These are phyloP conservation scores for Spilarctia lutea DNA, from an alignment of 2,888 invertebrate species.

Conservation along the genomic window DNA sequence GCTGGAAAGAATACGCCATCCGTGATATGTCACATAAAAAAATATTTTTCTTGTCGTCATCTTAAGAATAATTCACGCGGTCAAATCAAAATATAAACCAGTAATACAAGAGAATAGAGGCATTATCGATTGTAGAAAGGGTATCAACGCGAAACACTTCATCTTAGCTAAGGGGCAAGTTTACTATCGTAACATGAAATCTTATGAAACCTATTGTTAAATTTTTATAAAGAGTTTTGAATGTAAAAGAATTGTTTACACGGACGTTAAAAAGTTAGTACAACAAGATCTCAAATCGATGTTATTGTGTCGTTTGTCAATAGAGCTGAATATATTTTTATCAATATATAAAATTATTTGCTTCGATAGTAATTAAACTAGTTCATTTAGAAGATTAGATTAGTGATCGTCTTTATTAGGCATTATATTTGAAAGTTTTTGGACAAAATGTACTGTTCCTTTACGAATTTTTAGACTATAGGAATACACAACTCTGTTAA, in stretches of 20 bases:
- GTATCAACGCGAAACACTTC: too few relatives aligned
- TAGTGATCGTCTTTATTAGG: slow-evolving; percentile 18
- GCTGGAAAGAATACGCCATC: too few relatives aligned
- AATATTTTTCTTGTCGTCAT: too few relatives aligned
- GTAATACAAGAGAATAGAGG: too few relatives aligned
- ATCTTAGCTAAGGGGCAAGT: too few relatives aligned
- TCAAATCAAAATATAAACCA: too few relatives aligned
- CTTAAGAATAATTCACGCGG: too few relatives aligned
- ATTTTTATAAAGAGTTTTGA: slow-evolving; percentile 53
- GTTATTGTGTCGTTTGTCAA: slow-evolving; percentile 35
- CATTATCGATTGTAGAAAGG: too few relatives aligned
- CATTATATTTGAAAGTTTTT: slow-evolving; percentile 23
- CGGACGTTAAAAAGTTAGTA: slow-evolving; percentile 56
- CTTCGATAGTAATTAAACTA: slow-evolving; percentile 24
- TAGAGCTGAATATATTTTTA: slow-evolving; percentile 32
- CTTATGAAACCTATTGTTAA: slow-evolving; percentile 23
- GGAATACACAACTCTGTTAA: background rate
- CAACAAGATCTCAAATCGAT: slow-evolving; percentile 66
- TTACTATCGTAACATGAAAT: background rate
- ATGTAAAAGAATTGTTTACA: slow-evolving; percentile 40
- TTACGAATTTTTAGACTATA: slow-evolving; percentile 36
- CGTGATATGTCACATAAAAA: too few relatives aligned
- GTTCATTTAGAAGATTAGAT: background rate
- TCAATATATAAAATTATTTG: slow-evolving; percentile 39
- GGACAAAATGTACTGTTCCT: slow-evolving; percentile 28